Evolutionary conservation across 2,888 invertebrate species (phyloP).

Genomic region (Scaptomyza flava): DNA sequence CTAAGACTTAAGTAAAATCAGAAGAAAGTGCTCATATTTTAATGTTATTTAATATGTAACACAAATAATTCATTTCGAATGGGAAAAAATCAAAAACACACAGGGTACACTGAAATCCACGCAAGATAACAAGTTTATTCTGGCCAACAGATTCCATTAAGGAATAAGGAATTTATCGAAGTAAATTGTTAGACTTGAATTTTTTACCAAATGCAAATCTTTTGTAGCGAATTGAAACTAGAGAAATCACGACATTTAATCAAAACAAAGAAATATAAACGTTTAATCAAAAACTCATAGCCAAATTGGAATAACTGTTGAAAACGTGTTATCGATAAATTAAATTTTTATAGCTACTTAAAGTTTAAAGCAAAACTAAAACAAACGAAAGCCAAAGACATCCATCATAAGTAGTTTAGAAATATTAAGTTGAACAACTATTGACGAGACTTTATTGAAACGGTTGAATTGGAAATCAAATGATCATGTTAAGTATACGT

Average conservation of each 20-base stretch:
- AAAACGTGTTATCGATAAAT: constrained; percentile 68
- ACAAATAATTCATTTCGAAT: constrained; percentile 25
- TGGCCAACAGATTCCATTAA: constrained; percentile 53
- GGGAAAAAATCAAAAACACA: constrained; percentile 26
- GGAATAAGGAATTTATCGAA: constrained; percentile 78
- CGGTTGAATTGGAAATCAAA: constrained; percentile 55
- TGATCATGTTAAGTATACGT: constrained; percentile 67
- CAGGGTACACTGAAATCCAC: constrained; percentile 63
- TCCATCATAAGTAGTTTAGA: constrained; percentile 66
- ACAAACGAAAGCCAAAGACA: constrained; percentile 73
- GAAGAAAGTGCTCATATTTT: constrained; percentile 22
- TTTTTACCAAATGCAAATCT: constrained; percentile 69
- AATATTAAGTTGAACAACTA: constrained; percentile 61
- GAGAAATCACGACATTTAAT: constrained; percentile 42
- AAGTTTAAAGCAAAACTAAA: constrained; percentile 56
- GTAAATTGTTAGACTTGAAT: constrained; percentile 79
- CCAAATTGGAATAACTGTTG: constrained; percentile 68
- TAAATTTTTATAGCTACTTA: constrained; percentile 62
- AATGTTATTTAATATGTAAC: constrained; percentile 49
- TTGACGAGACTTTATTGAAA: constrained; percentile 71
- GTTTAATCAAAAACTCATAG: constrained; percentile 76
- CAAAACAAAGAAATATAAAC: constrained; percentile 61
- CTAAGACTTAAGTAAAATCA: constrained; percentile 7
- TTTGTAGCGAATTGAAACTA: constrained; percentile 62
- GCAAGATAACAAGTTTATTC: constrained; percentile 49